Evolutionary conservation across 1,140 invertebrate species (phyloP).

Genomic region (Drosophila elegans): DNA sequence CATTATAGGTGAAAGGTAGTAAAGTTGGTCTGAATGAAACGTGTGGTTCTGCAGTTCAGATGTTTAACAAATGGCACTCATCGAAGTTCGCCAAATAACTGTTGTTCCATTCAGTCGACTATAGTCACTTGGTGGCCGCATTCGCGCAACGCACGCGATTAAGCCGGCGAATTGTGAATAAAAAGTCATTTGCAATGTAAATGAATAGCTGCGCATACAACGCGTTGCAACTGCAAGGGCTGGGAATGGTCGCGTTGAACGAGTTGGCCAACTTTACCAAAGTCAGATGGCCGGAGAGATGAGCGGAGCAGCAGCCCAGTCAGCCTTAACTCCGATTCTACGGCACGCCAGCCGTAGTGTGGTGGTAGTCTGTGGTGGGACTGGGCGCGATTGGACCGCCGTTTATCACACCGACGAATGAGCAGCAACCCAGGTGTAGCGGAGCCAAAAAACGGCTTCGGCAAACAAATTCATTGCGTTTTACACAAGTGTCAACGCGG

Average conservation of each 20-base stretch:
- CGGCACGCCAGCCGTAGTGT: constrained; percentile 41
- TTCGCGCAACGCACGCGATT: constrained; percentile 58
- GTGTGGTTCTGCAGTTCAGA: too few species aligned
- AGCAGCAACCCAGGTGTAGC: constrained; percentile 20
- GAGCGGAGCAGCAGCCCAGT: too few species aligned
- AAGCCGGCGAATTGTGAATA: constrained; percentile 39
- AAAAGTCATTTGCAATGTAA: constrained; percentile 72
- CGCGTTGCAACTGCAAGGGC: constrained; percentile 41
- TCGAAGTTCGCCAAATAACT: neutral
- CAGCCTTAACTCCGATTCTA: too few species aligned
- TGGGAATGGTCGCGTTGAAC: neutral
- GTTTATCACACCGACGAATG: constrained; percentile 58
- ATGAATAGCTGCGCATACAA: constrained; percentile 50
- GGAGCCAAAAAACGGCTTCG: constrained; percentile 12
- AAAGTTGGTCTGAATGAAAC: too few species aligned
- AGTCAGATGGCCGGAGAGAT: neutral
- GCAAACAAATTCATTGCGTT: constrained; percentile 74
- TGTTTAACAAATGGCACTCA: constrained; percentile 19
- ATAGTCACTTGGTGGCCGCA: constrained; percentile 41
- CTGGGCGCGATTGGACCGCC: neutral
- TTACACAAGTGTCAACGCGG: constrained; percentile 78
- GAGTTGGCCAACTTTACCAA: neutral
- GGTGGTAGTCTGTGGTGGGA: neutral
- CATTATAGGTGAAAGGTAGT: too few species aligned
- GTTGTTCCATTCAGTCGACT: constrained; percentile 13